A percentile compares a stretch with the other conserved stretches of the same genome.
Conservation (phyloP, 2,113 vertebrate species). For the Tretioscincus oriximinensis region DNA sequence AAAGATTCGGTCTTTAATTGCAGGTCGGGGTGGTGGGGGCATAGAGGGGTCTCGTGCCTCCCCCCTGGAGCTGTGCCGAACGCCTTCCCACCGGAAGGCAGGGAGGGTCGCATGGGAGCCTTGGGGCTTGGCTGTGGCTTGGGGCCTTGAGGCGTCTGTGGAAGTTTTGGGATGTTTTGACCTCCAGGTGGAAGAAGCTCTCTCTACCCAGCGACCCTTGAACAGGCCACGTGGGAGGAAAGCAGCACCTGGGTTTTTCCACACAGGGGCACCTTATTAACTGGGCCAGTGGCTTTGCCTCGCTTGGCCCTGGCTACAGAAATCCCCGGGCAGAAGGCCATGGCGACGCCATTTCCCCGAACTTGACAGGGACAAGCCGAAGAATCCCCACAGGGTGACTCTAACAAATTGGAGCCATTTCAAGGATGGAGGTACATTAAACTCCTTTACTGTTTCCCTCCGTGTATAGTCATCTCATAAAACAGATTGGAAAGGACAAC, state of each 20-base stretch:
- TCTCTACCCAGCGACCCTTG: not conserved
- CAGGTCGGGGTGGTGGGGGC: slow-evolving; percentile 31
- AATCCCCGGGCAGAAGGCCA: not conserved
- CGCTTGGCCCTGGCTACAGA: not conserved
- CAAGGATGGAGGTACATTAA: not conserved
- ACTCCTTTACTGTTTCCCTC: not conserved
- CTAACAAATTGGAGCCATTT: not conserved
- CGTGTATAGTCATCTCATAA: not conserved
- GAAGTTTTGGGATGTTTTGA: not conserved
- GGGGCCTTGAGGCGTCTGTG: not conserved
- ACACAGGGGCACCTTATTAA: not conserved
- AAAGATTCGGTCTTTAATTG: slow-evolving; percentile 55
- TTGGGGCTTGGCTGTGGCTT: not conserved
- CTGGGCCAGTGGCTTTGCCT: too few species aligned
- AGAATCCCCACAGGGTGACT: not conserved
- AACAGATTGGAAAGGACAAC: not conserved
- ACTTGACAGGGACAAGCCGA: not conserved
- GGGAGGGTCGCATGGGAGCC: not conserved
- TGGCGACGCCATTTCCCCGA: not conserved
- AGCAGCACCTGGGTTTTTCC: not conserved
- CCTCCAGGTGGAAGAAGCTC: too few species aligned
- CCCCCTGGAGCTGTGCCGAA: not conserved
- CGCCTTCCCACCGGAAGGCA: not conserved
- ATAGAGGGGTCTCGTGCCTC: not conserved
- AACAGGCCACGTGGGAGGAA: not conserved